Evolutionary conservation across 1,140 invertebrate genomes (phyloP).

Genomic region (Hestina assimilis): DNA sequence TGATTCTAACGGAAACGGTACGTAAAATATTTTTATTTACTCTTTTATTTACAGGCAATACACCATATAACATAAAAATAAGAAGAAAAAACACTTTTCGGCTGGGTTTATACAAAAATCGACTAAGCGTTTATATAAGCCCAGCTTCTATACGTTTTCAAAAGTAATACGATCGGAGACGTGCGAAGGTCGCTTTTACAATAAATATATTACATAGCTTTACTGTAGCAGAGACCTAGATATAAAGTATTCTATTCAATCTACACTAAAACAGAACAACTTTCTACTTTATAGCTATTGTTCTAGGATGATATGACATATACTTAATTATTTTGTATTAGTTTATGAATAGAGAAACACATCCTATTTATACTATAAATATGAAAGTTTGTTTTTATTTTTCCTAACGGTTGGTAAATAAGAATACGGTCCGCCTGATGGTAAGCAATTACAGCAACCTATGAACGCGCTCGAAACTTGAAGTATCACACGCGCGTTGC

Average conservation of each 20-base stretch:
- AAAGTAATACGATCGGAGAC: not conserved
- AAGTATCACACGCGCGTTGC: too few species aligned
- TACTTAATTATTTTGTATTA: not conserved
- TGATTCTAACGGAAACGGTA: too few species aligned
- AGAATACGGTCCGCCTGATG: too few species aligned
- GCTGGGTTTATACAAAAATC: not conserved
- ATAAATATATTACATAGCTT: slow-evolving; percentile 1
- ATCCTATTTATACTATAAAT: too few species aligned
- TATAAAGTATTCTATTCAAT: slow-evolving; percentile 16
- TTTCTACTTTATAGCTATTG: slow-evolving; percentile 4
- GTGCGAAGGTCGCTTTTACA: not conserved
- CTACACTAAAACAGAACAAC: slow-evolving; percentile 9
- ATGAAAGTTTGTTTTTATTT: too few species aligned
- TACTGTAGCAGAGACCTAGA: slow-evolving; percentile 3
- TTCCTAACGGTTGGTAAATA: too few species aligned
- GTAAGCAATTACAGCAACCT: too few species aligned
- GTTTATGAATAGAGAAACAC: not conserved
- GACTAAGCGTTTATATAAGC: not conserved
- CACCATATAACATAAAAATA: too few species aligned
- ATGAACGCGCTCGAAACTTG: too few species aligned
- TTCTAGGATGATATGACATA: slow-evolving; percentile 9
- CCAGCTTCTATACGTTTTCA: not conserved
- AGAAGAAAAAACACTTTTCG: too few species aligned
- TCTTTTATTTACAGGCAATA: too few species aligned
- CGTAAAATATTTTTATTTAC: too few species aligned